Percentiles rank a stretch among this genome's conserved stretches.
Conservation (phyloP, 2,113 vertebrate species). For the Tapirus terrestris region DNA sequence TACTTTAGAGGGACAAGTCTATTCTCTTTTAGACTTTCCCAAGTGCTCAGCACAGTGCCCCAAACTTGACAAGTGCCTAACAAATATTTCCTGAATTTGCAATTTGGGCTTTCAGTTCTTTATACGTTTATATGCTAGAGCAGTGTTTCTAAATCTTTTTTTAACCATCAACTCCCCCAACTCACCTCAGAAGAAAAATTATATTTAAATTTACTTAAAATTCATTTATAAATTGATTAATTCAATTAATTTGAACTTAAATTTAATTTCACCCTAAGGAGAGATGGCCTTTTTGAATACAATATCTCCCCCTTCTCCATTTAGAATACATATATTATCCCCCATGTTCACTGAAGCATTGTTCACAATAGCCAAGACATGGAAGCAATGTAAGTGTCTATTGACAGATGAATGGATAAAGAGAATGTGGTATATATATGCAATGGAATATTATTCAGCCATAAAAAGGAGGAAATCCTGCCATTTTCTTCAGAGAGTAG, state of each 20-base stretch:
- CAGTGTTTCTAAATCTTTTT: not conserved
- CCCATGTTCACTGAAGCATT: not conserved
- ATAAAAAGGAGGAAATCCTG: not conserved
- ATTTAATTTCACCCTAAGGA: not conserved
- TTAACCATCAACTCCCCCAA: not conserved
- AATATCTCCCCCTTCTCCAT: not conserved
- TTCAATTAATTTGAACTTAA: not conserved
- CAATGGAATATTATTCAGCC: not conserved
- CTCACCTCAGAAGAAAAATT: not conserved
- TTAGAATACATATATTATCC: not conserved
- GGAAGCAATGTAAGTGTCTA: not conserved
- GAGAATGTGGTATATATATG: not conserved
- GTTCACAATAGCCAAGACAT: not conserved
- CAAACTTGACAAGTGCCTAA: not conserved
- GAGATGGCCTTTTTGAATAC: not conserved
- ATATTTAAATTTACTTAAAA: not conserved
- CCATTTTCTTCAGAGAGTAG: too few species aligned
- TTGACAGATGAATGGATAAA: not conserved
- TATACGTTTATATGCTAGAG: not conserved
- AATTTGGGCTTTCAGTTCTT: not conserved
- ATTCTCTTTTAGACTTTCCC: not conserved
- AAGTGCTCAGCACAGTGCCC: not conserved
- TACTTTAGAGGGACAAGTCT: not conserved
- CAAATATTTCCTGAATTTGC: not conserved
- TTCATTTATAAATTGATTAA: not conserved